A percentile compares a stretch with the other conserved stretches of the same genome.
These are phyloP conservation scores for Tetramorium simillimum DNA, from an alignment of 1,140 invertebrate species.

Conservation along the genomic window DNA sequence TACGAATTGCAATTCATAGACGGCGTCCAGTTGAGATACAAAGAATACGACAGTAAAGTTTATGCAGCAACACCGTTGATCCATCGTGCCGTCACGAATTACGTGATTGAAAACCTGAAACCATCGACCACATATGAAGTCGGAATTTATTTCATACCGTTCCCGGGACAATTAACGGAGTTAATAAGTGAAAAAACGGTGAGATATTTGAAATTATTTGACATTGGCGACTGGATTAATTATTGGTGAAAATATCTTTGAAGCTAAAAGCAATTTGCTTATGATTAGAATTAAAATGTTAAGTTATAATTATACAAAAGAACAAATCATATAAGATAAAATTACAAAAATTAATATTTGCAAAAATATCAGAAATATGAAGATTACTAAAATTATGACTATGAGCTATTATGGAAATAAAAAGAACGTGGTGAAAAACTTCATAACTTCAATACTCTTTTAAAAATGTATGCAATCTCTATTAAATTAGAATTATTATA, in stretches of 20 bases:
- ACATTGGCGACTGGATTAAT: background rate
- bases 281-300: slow-evolving; percentile 64
- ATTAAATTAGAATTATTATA: background rate
- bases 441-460: background rate
- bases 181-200: slow-evolving; percentile 89
- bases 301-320: slow-evolving; percentile 7
- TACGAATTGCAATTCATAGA: slow-evolving; percentile 92
- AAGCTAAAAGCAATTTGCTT: background rate
- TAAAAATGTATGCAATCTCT: background rate
- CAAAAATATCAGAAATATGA: background rate
- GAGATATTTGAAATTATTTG: slow-evolving; percentile 59
- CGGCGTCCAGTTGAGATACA: slow-evolving; percentile 90
- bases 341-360: background rate
- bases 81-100: slow-evolving; percentile 90
- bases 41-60: slow-evolving; percentile 89
- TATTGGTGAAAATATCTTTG: background rate
- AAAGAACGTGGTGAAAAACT: background rate
- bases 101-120: slow-evolving; percentile 90
- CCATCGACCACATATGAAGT: slow-evolving; percentile 91
- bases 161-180: slow-evolving; percentile 90
- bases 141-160: slow-evolving; percentile 91
- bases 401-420: background rate
- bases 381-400: slow-evolving; percentile 31
- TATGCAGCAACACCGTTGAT: slow-evolving; percentile 91
- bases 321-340: background rate